Evolutionary conservation across 2,888 invertebrate species (phyloP).

Genomic region (Disparrhopalites patrizii): DNA sequence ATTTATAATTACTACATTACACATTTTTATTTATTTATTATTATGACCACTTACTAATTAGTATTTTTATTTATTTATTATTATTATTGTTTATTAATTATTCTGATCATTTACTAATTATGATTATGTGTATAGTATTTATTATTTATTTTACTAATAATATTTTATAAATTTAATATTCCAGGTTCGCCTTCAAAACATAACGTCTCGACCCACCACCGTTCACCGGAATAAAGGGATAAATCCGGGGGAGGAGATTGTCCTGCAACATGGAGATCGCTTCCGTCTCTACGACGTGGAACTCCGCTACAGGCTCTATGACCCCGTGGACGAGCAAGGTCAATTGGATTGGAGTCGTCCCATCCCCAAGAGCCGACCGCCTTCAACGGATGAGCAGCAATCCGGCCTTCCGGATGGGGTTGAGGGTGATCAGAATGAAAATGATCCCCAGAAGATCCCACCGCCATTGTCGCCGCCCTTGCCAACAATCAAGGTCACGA

Average conservation of each 20-base stretch:
- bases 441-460: not conserved
- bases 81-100: not conserved
- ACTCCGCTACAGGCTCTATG: constrained; percentile 14
- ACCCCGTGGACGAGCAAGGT: constrained; percentile 14
- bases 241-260: not conserved
- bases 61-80: no score
- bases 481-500: not conserved
- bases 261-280: constrained; percentile 11
- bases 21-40: not conserved
- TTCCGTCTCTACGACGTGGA: constrained; percentile 16
- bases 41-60: no score
- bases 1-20: not conserved
- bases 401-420: no score
- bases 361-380: not conserved
- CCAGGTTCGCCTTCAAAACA: constrained; percentile 3
- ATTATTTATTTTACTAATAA: not conserved
- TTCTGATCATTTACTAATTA: no score
- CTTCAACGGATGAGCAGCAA: not conserved
- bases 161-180: not conserved
- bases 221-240: constrained; percentile 1
- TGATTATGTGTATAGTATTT: no score
- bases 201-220: constrained; percentile 6
- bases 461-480: not conserved
- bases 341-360: constrained; percentile 9
- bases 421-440: not conserved